Percentiles rank a stretch among this genome's conserved stretches.
phyloP scores from a whole-genome alignment of 2,797 vertebrate genomes.

The Ibycter americanus region DNA sequence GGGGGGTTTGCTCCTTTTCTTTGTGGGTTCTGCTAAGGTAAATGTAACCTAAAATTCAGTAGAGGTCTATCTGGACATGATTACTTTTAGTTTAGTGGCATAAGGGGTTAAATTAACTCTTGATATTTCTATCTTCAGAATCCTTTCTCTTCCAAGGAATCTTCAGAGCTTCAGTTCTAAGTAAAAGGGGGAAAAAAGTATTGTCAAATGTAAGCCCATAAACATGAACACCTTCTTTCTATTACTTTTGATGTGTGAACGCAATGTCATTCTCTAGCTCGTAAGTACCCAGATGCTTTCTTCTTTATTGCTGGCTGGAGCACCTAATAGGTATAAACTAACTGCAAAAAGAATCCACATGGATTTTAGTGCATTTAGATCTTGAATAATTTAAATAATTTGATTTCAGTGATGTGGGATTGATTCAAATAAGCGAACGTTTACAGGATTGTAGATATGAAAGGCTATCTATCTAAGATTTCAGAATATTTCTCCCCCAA shows the following conservation, averaged over 20 bases:
- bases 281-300: conserved; percentile 50
- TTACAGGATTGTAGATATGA: conserved; percentile 5
- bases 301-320: conserved; percentile 62
- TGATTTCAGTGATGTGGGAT: conserved; percentile 44
- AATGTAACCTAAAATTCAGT: not conserved
- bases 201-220: conserved; percentile 4
- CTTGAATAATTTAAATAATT: conserved; percentile 77
- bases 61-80: not conserved
- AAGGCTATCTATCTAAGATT: not conserved
- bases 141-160: conserved; percentile 33
- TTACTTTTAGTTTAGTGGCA: not conserved
- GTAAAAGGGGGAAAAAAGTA: not conserved
- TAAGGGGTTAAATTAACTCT: not conserved
- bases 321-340: conserved; percentile 66
- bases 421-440: conserved; percentile 66
- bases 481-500: not conserved
- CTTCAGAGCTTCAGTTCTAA: conserved; percentile 19
- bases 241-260: conserved; percentile 55
- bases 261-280: conserved; percentile 49
- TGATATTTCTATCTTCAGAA: not conserved
- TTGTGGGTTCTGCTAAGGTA: not conserved
- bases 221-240: conserved; percentile 23
- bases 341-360: conserved; percentile 52
- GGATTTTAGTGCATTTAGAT: conserved; percentile 69
- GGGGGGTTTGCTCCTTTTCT: not conserved